phyloP scores from a whole-genome alignment of 2,113 vertebrate genomes.

The Madoqua kirkii region DNA sequence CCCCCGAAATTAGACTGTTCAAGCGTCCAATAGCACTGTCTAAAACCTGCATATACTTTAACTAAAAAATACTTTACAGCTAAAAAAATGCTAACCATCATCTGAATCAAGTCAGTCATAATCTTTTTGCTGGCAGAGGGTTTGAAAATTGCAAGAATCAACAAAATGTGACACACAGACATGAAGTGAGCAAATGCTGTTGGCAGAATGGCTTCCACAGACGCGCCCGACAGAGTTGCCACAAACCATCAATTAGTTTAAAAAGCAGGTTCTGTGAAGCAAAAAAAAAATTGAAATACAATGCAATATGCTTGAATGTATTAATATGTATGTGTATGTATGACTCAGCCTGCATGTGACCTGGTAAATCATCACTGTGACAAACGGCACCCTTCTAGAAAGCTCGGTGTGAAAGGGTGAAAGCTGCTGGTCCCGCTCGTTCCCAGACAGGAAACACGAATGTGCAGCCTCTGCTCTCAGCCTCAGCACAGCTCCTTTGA shows the following conservation, averaged over 20 bases:
- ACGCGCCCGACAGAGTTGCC: not conserved
- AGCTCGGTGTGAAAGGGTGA: not conserved
- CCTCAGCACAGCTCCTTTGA: not conserved
- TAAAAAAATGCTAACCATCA: not conserved
- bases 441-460: not conserved
- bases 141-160: not conserved
- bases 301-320: not conserved
- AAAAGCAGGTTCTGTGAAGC: not conserved
- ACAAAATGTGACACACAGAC: not conserved
- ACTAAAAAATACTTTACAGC: not conserved
- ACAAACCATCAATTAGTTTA: not conserved
- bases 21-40: not conserved
- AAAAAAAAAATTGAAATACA: no score
- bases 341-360: not conserved
- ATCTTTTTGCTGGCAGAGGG: not conserved
- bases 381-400: not conserved
- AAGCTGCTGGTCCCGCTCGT: no score
- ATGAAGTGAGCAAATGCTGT: not conserved
- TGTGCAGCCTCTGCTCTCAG: rapidly evolving
- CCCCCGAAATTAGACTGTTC: not conserved
- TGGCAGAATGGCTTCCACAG: not conserved
- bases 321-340: not conserved
- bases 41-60: not conserved
- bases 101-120: not conserved
- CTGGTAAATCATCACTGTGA: not conserved